Conservation (phyloP, 2,888 invertebrate species). For the Agrotis exclamationis region DNA sequence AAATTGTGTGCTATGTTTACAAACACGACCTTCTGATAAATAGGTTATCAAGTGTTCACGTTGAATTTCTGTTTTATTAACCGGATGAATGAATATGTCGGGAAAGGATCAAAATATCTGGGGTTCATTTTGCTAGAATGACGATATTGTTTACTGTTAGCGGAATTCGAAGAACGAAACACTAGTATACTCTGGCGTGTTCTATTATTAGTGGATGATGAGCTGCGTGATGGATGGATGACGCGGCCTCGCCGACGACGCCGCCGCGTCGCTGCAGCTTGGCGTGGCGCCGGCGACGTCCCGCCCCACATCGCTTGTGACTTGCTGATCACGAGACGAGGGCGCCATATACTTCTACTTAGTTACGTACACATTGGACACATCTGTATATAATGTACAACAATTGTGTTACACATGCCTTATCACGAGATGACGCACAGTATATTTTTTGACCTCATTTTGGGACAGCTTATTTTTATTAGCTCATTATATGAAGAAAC, state of each 20-base stretch:
- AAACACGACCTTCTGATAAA: conserved; percentile 82
- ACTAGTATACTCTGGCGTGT: conserved; percentile 72
- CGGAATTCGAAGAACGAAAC: conserved; percentile 87
- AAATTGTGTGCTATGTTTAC: conserved; percentile 80
- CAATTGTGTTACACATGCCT: conserved; percentile 74
- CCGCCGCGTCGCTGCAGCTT: conserved; percentile 66
- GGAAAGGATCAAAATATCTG: conserved; percentile 70
- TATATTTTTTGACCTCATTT: no score
- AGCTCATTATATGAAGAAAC: no score
- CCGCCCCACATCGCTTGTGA: conserved; percentile 49
- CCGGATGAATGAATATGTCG: conserved; percentile 75
- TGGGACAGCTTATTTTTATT: no score
- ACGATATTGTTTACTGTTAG: conserved; percentile 81
- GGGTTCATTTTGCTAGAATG: conserved; percentile 70
- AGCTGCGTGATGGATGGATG: conserved; percentile 87
- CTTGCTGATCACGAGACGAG: conserved; percentile 79
- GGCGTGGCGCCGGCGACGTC: conserved; percentile 73
- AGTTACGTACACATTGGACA: conserved; percentile 61
- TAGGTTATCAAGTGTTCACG: conserved; percentile 80
- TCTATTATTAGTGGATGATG: conserved; percentile 88
- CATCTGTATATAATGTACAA: conserved; percentile 59
- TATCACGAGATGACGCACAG: conserved; percentile 78
- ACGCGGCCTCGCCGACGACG: conserved; percentile 83
- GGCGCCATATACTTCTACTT: conserved; percentile 61
- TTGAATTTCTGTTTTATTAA: conserved; percentile 75